phyloP scores from a whole-genome alignment of 1,140 invertebrate species.

The Brachionus angularis region DNA sequence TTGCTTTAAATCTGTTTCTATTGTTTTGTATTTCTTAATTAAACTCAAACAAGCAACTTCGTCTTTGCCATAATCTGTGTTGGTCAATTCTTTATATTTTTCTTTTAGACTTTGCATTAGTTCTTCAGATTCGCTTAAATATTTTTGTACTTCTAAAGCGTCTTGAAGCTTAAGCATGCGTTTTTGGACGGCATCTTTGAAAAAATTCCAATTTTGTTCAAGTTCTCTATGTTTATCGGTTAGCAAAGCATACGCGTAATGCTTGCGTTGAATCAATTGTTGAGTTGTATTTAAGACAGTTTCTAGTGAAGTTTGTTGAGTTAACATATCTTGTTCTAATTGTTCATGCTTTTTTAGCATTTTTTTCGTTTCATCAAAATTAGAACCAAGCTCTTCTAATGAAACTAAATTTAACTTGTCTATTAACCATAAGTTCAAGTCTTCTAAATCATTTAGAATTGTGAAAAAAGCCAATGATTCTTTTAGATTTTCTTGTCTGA shows the following conservation, averaged over 20 bases:
- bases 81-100: conserved; percentile 20
- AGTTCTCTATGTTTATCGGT: neutral
- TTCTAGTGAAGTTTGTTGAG: neutral
- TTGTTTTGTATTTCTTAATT: conserved; percentile 11
- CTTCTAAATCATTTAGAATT: conserved; percentile 21
- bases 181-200: neutral
- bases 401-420: neutral
- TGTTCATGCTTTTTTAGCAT: conserved; percentile 27
- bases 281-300: conserved; percentile 8
- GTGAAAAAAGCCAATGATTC: conserved; percentile 23
- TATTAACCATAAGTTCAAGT: neutral
- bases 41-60: neutral
- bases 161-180: neutral
- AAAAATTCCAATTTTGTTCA: conserved; percentile 16
- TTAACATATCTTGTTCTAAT: conserved; percentile 24
- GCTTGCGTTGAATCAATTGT: neutral
- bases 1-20: neutral
- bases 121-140: conserved; percentile 4
- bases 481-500: conserved; percentile 23
- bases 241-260: conserved; percentile 18
- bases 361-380: conserved; percentile 17
- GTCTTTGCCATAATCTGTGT: conserved; percentile 17
- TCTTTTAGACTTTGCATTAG: conserved; percentile 2
- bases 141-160: neutral
- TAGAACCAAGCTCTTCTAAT: neutral